Evolutionary conservation across 2,888 invertebrate genomes (phyloP), one percentile per base, ranked within the genome.

Genomic region (Cheiracanthium punctorium): DNA sequence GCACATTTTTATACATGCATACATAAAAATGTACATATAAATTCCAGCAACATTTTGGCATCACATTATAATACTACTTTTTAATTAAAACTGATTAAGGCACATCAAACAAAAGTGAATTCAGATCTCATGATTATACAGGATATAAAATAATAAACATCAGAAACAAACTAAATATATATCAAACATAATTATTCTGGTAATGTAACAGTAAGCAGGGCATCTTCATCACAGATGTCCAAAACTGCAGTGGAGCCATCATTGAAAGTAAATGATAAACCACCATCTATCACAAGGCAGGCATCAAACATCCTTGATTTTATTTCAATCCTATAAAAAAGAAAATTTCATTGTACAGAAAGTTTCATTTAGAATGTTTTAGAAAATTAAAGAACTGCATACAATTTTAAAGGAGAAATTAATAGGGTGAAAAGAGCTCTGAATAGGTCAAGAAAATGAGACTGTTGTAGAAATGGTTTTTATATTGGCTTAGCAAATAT

Each of bases 211-310:
- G 98, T 97, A 91, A 96, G 93, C 0, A 99, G 93, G 0, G 96
- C 95, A 92, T 99, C 98, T 91, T 97, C 95, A 0, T 96, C 96
- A 89, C 94, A 93, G 33, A 96, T 95, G 92, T 97, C 96, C 17
- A 99, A 92, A 10, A 95, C 91, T 0, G 96, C 98, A 89, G 95
- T 94, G 0, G 97, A 95, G 0, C 99, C 99, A 91, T 97, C 97
- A 92, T 98, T 98, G 92, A 99, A 99, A 0, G 95, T 94, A 91
- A 96, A 97, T 0, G 96, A 96, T 20, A 97, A 95, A 88, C 98
- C 97, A 32, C 99, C 99, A 91, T 99, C 99, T 29, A 99, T 94
- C 0, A 99, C 98, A 24, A 99, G 93, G 91, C 96, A 95, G 17
- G 96, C 97, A 92, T 97, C 96, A 90, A 95, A 95, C 92, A 99